Percentiles rank a stretch among this genome's conserved stretches.
Conservation (phyloP, 2,113 vertebrate genomes). For the Lontra canadensis region DNA sequence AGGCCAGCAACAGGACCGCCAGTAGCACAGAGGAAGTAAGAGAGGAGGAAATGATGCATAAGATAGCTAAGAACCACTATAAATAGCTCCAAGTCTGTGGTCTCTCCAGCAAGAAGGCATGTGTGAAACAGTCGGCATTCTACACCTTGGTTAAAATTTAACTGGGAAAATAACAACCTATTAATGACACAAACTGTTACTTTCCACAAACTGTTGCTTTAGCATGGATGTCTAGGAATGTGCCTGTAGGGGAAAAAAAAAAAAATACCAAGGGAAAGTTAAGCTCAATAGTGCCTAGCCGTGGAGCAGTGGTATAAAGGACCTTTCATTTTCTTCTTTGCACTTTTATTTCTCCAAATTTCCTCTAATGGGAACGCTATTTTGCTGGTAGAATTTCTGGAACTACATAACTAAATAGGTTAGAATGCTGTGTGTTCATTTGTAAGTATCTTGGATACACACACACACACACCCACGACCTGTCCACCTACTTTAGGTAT, state of each 20-base stretch:
- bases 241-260: neutral
- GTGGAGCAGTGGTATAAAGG: neutral
- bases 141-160: constrained; percentile 15
- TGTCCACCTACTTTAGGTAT: neutral
- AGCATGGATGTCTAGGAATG: constrained; percentile 12
- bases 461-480: neutral
- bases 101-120: constrained; percentile 53
- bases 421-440: neutral
- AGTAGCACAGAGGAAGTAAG: constrained; percentile 52
- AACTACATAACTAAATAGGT: neutral
- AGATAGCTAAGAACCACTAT: neutral
- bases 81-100: constrained; percentile 56
- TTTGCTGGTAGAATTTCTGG: neutral
- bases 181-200: neutral
- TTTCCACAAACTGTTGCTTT: neutral
- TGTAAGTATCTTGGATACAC: neutral
- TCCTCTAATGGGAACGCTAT: neutral
- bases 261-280: neutral
- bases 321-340: neutral
- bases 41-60: constrained; percentile 73
- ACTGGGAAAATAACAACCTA: neutral
- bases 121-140: neutral
- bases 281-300: neutral
- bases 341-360: neutral
- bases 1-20: neutral